phyloP scores from a whole-genome alignment of 2,113 vertebrate species.

The Callospermophilus lateralis region DNA sequence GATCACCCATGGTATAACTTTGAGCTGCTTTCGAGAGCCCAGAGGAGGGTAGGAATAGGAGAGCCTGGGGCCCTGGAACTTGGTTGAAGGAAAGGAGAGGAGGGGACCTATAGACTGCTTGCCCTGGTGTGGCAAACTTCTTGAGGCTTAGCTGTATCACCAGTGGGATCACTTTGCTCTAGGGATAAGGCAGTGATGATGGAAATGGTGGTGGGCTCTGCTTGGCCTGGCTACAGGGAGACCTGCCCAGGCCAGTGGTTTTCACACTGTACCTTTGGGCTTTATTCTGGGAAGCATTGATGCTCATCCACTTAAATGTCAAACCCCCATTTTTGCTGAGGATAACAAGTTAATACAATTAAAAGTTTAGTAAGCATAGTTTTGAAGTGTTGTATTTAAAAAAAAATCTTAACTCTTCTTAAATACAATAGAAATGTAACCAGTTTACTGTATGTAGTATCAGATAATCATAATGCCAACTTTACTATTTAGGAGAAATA shows the following conservation, averaged over 20 bases:
- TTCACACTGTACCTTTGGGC: not conserved
- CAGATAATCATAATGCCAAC: not conserved
- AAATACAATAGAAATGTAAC: not conserved
- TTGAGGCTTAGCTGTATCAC: not conserved
- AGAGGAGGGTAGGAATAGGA: not conserved
- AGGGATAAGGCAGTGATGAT: not conserved
- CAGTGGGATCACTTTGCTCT: not conserved
- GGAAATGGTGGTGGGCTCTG: not conserved
- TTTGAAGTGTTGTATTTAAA: conserved; percentile 18
- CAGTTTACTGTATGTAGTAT: not conserved
- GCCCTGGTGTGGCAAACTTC: not conserved
- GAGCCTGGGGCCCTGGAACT: not conserved
- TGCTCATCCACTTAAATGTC: not conserved
- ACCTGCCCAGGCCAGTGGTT: not conserved
- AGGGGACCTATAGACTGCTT: not conserved
- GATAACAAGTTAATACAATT: not conserved
- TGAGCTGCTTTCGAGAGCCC: not conserved
- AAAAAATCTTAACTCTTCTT: not conserved
- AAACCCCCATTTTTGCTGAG: not conserved
- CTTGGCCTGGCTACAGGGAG: not conserved
- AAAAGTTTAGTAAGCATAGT: not conserved
- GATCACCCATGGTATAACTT: not conserved
- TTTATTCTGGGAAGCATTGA: not conserved
- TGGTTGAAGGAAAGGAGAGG: not conserved
- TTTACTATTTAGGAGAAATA: not conserved